Percentiles rank a stretch among this genome's conserved stretches.
Conservation (phyloP, 2,888 invertebrate genomes). For the Epinotia brunnichana region DNA sequence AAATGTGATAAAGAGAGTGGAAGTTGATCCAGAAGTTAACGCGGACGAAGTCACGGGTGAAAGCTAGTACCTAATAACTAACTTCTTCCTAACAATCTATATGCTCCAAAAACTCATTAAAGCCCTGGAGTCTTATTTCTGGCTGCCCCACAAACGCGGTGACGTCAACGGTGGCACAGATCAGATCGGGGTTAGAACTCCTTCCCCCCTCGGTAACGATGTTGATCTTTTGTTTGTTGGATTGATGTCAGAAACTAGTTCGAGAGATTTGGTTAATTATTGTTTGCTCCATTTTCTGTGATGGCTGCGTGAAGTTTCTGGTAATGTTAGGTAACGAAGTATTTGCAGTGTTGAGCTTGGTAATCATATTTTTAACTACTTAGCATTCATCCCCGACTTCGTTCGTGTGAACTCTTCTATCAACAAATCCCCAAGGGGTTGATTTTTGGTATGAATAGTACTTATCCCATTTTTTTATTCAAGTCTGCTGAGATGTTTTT, state of each 20-base stretch:
- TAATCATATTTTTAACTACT: too few species aligned
- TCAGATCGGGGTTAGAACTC: slow-evolving; percentile 50
- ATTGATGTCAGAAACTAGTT: slow-evolving; percentile 37
- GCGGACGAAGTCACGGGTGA: too few species aligned
- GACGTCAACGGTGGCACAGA: slow-evolving; percentile 73
- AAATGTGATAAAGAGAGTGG: too few species aligned
- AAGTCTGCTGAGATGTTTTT: too few species aligned
- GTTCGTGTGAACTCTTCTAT: too few species aligned
- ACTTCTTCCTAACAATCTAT: slow-evolving; percentile 19
- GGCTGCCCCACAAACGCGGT: slow-evolving; percentile 70
- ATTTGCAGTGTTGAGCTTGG: not conserved
- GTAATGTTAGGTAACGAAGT: slow-evolving; percentile 9
- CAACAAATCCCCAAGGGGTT: too few species aligned
- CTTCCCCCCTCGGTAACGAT: slow-evolving; percentile 2
- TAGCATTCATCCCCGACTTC: too few species aligned
- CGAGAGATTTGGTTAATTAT: slow-evolving; percentile 31
- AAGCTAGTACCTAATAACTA: slow-evolving; percentile 6
- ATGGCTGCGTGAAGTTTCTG: slow-evolving; percentile 7
- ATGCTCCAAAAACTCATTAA: slow-evolving; percentile 42
- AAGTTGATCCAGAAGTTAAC: too few species aligned
- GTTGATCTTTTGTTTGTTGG: slow-evolving; percentile 39
- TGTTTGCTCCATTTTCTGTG: slow-evolving; percentile 20
- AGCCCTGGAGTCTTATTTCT: slow-evolving; percentile 60
- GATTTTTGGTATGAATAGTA: too few species aligned
- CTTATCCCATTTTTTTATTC: too few species aligned